Evolutionary conservation across 1,140 invertebrate genomes (phyloP).

Genomic region (Sogatella furcifera): DNA sequence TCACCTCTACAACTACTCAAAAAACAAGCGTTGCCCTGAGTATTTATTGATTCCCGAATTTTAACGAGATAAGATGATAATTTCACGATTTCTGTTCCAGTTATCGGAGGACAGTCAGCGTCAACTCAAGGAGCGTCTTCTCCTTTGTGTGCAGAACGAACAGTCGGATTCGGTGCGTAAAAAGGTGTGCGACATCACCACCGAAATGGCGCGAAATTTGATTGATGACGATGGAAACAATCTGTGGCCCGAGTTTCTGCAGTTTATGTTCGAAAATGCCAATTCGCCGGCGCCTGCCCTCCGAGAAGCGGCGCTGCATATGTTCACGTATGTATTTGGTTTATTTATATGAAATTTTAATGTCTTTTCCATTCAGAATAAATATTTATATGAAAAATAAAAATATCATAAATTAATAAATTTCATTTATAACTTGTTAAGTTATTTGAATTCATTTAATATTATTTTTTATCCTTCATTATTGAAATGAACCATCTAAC

Average conservation of each 20-base stretch:
- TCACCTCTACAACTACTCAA: no score
- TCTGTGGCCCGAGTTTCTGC: slow-evolving; percentile 92
- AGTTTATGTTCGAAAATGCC: slow-evolving; percentile 92
- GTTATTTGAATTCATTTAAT: no score
- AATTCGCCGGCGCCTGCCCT: slow-evolving; percentile 66
- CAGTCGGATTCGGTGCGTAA: slow-evolving; percentile 66
- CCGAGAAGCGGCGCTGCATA: slow-evolving; percentile 88
- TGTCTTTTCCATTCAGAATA: no score
- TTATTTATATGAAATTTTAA: no score
- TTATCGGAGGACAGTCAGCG: slow-evolving; percentile 67
- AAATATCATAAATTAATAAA: no score
- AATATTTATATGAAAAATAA: no score
- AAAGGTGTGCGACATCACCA: slow-evolving; percentile 88
- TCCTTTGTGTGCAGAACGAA: slow-evolving; percentile 71
- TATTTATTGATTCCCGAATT: no score
- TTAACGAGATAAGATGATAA: no score
- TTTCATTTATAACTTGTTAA: no score
- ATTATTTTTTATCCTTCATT: no score
- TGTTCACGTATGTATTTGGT: slow-evolving; percentile 78
- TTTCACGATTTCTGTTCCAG: slow-evolving; percentile 36
- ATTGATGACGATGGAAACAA: slow-evolving; percentile 96
- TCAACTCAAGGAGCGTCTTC: slow-evolving; percentile 75
- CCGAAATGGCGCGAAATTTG: slow-evolving; percentile 88
- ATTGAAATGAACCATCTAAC: no score
- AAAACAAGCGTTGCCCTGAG: no score